Base-by-base conservation (phyloP, 2,797 vertebrate genomes). In the Channa striata region DNA sequence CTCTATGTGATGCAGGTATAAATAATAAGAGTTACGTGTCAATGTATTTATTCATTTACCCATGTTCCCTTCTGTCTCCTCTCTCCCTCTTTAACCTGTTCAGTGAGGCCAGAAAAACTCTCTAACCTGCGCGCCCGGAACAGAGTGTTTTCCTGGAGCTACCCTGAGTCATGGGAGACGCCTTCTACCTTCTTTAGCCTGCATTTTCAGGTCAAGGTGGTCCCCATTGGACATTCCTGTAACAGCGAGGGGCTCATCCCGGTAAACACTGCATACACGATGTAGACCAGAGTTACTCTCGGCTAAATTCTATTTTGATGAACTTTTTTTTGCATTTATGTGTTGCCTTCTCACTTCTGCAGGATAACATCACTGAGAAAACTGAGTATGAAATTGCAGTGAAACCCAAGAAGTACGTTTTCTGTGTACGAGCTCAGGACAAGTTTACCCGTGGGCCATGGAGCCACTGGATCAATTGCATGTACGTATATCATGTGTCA, bases 101-200 rank as follows among this genome's bases (percentile, higher is more conserved):
- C 37, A 95, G 94, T 93, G 59, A 91, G 77, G 36, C 94, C 94
- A 0, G 90, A 44, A 17, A 68, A 56, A 17, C 68, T 93, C 14
- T 34, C 74, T 0, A 63, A 66, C 62, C 78, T 95, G 51, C 59
- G 2, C 0, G 19, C 66, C 6, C 59, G 17, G 1, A 11, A 75
- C 0, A 83, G 48, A 0, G 40, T 62, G 23, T 92, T 94, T 72
- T 65, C 20, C 23, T 94, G 93, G 93, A 60, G 44, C 21, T 80
- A 80, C 68, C 93, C 94, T 0, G 74, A 82, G 5, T 83, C 90
- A 17, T 95, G 94, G 94, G 87, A 90, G 51, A 71, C 39, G 8
- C 94, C 94, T 13, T 64, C 79, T 52, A 52, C 79, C 16, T 95
- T 33, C 80, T 95, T 84, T 23, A 19, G 64, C 13, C 90, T 95